Evolutionary conservation across 2,797 vertebrate species (phyloP).

Genomic region (Caiman crocodilus): DNA sequence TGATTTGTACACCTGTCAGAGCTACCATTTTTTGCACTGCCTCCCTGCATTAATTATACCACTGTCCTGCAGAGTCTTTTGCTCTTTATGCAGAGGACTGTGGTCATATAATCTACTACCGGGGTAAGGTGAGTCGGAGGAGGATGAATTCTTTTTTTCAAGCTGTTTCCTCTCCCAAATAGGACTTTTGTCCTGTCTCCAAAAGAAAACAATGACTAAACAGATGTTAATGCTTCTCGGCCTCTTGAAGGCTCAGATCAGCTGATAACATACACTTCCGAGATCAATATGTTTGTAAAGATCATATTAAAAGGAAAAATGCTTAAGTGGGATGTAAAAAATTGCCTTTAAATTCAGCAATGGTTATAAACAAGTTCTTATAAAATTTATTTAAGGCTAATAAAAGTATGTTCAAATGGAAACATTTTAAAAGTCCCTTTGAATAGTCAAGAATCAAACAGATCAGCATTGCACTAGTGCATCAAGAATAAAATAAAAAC

Average conservation of each 20-base stretch:
- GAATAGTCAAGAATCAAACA: not conserved
- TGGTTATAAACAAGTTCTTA: not conserved
- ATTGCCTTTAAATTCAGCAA: not conserved
- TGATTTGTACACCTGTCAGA: too few relatives aligned
- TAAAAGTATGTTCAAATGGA: not conserved
- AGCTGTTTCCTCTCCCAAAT: not conserved
- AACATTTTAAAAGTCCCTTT: not conserved
- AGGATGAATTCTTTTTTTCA: not conserved
- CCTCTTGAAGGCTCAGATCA: too few relatives aligned
- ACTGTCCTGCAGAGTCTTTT: not conserved
- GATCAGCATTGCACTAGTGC: not conserved
- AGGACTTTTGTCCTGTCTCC: not conserved
- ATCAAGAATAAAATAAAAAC: not conserved
- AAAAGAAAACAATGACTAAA: not conserved
- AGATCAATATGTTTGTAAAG: not conserved
- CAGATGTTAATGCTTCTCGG: accelerated
- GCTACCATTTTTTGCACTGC: too few relatives aligned
- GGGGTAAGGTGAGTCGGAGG: conserved; percentile 11
- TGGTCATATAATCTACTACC: conserved; percentile 19
- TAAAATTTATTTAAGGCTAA: not conserved
- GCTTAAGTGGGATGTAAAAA: accelerated
- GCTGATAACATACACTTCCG: too few relatives aligned
- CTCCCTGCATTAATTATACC: not conserved
- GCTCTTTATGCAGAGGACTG: not conserved
- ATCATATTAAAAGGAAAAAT: not conserved